These are phyloP conservation scores for Corapipo altera DNA, from an alignment of 2,113 vertebrate genomes.

Conservation along the genomic window DNA sequence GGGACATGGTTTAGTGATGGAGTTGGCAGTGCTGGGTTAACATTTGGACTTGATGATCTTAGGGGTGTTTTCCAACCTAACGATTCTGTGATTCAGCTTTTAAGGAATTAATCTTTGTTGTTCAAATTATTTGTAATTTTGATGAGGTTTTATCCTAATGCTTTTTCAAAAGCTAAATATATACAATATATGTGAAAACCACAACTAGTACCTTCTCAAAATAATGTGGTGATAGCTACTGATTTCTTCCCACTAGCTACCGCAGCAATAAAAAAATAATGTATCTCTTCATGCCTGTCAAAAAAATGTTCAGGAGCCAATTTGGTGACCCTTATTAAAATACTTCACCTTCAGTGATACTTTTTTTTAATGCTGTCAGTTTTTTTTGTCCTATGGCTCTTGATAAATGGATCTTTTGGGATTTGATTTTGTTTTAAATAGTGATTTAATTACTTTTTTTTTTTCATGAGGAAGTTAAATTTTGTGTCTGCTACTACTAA, in stretches of 20 bases:
- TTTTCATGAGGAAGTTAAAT: neutral
- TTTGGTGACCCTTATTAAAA: neutral
- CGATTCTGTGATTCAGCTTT: accelerated
- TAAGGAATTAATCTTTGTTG: neutral
- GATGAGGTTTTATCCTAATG: neutral
- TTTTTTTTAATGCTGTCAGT: neutral
- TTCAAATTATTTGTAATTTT: neutral
- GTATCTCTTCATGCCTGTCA: neutral
- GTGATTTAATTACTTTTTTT: neutral
- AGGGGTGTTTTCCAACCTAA: neutral
- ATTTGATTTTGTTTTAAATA: neutral
- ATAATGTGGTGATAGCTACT: neutral
- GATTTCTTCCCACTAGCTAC: neutral
- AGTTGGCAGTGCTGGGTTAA: neutral
- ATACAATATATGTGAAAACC: neutral
- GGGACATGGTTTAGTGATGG: neutral
- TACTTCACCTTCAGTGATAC: neutral
- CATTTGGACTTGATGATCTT: neutral
- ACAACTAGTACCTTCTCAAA: neutral
- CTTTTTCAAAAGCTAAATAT: neutral
- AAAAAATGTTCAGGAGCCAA: neutral
- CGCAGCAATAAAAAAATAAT: neutral
- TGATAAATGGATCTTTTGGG: neutral
- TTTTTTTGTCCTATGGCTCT: neutral
- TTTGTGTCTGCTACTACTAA: accelerated